Percentiles rank a stretch among this genome's conserved stretches.
Evolutionary conservation across 2,113 vertebrate species (phyloP).

Genomic region (Rhea americana): DNA sequence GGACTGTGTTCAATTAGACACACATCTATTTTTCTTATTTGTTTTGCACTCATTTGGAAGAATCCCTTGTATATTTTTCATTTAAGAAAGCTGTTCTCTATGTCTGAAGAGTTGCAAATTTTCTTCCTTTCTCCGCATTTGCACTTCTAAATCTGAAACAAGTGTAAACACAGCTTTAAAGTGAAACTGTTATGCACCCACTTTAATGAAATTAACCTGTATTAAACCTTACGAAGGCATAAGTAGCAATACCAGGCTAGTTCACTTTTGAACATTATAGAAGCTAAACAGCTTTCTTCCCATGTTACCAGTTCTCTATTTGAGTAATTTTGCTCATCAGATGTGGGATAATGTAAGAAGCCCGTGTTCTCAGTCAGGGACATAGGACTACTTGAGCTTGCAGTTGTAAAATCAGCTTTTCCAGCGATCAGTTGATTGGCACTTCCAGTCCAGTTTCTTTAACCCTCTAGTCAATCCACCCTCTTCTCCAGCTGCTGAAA

Average conservation of each 20-base stretch:
- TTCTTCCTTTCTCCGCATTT: neutral
- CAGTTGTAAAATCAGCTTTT: neutral
- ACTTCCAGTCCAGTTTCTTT: neutral
- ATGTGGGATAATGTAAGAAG: neutral
- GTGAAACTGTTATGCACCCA: neutral
- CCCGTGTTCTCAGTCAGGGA: neutral
- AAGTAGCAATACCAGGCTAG: neutral
- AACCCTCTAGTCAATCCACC: neutral
- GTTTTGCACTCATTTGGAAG: neutral
- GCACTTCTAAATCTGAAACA: neutral
- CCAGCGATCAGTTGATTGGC: neutral
- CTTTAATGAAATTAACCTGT: accelerated
- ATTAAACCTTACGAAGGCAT: neutral
- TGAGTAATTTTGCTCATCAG: neutral
- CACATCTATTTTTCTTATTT: neutral
- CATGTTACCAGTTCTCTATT: neutral
- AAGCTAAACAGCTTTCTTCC: neutral
- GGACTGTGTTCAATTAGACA: neutral
- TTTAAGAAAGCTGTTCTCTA: neutral
- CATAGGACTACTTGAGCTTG: neutral
- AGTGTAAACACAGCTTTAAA: neutral
- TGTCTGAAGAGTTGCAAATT: neutral
- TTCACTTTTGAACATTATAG: neutral
- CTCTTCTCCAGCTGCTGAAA: neutral
- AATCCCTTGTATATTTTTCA: neutral